A percentile compares a stretch with the other conserved stretches of the same genome.
These are phyloP conservation scores for Seira musarum DNA, from an alignment of 2,888 invertebrate species.

Conservation along the genomic window DNA sequence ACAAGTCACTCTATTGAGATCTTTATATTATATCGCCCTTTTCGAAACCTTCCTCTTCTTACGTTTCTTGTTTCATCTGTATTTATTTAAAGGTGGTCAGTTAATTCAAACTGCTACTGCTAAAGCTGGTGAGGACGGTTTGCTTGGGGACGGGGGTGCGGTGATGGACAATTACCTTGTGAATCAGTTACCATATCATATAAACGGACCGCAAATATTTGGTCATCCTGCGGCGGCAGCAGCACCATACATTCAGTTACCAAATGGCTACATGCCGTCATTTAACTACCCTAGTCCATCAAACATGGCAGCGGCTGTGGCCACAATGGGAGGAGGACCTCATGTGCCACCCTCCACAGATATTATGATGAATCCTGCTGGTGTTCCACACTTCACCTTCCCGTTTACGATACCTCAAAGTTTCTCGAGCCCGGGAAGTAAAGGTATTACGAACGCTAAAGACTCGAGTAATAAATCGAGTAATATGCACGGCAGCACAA, in stretches of 20 bases:
- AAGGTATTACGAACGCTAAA: conserved; percentile 42
- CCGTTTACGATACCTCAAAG: conserved; percentile 62
- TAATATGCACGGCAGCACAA: background rate
- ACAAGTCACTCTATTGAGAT: background rate
- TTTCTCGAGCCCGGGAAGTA: conserved; percentile 41
- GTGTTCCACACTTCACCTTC: conserved; percentile 51
- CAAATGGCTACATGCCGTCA: conserved; percentile 57
- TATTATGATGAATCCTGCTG: conserved; percentile 62
- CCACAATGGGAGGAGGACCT: conserved; percentile 36
- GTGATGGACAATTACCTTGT: conserved; percentile 56
- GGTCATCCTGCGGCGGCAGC: conserved; percentile 43
- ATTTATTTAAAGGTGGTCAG: conserved; percentile 50
- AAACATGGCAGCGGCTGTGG: conserved; percentile 34
- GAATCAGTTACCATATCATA: conserved; percentile 56
- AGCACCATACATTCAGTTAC: conserved; percentile 49
- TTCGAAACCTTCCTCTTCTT: background rate
- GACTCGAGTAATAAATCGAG: conserved; percentile 22
- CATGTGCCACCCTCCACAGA: conserved; percentile 59
- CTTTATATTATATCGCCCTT: background rate
- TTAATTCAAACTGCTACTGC: conserved; percentile 41
- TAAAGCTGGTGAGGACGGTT: conserved; percentile 54
- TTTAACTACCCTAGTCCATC: conserved; percentile 51
- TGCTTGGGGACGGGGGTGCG: conserved; percentile 57
- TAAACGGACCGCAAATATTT: conserved; percentile 55
- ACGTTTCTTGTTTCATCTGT: background rate